Base-by-base conservation (phyloP, 2,797 vertebrate genomes). In the Coranthus polyacanthus region DNA sequence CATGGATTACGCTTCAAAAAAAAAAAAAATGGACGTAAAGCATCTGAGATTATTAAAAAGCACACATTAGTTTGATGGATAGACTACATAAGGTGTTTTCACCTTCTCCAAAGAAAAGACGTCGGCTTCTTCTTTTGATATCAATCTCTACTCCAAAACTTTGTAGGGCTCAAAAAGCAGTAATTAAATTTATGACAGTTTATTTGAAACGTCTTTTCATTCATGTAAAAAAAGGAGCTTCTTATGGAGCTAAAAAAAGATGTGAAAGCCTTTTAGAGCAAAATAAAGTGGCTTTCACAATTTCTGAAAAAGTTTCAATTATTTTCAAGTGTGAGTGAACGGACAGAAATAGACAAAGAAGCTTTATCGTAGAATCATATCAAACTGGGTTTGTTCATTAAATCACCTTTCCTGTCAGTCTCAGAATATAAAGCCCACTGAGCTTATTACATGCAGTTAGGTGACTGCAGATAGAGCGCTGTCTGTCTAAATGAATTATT, bases 161-260 rank as follows among this genome's bases (percentile, higher is more conserved):
- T 20, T 37, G 21, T 21, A 64, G 42, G 37, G 54, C 39, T 17
- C 22, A 52, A 36, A 26, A 38, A 66, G 45, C 38, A 18, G 46
- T 41, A 54, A 71, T 74, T 71, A 12, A 63, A 70, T 80, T 67
- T 45, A 5, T 58, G 46, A 63, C 47, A 64, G 54, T 29, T 58
- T 55, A 52, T 72, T 43, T 59, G 16, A 73, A 71, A 62, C 63
- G 41, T 46, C 12, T 12, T 55, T 20, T 61, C 34, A 55, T 79
- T 62, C 29, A n/a, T 29, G 26, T 29, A 1, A 29, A 55, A 57
- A 15, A 59, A 32, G 21, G 34, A 69, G 16, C 29, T 24, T 69
- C 37, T 49, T 34, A 15, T 20, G 21, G 54, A 54, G 39, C 13
- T 20, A 37, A 46, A 47, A 37, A 46, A 47, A 38, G 2, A 8